A percentile compares a stretch with the other conserved stretches of the same genome.
These are phyloP conservation scores for Orius laevigatus DNA, from an alignment of 1,140 invertebrate genomes.

Conservation along the genomic window DNA sequence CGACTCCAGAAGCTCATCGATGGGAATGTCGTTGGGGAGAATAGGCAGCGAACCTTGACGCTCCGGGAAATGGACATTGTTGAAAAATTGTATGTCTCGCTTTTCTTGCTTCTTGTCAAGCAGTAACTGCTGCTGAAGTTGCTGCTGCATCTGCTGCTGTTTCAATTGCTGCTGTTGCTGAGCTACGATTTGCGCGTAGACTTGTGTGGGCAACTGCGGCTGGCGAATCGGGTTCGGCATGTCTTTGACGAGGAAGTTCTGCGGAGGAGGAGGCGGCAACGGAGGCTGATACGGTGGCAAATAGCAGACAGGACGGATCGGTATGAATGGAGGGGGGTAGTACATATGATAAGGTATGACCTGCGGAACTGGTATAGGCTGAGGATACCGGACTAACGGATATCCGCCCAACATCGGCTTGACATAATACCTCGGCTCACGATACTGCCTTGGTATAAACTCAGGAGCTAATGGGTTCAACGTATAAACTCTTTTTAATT, in stretches of 20 bases:
- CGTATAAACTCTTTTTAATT: constrained; percentile 54
- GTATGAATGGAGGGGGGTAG: constrained; percentile 20
- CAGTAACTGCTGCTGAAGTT: constrained; percentile 13
- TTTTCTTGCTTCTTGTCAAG: constrained; percentile 25
- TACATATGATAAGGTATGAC: neutral
- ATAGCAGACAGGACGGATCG: constrained; percentile 1
- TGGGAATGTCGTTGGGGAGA: constrained; percentile 10
- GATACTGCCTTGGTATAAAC: constrained; percentile 45
- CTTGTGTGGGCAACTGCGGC: neutral
- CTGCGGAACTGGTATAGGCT: neutral
- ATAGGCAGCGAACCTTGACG: constrained; percentile 14
- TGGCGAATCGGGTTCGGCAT: neutral
- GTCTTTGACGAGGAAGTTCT: constrained; percentile 14
- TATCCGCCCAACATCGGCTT: constrained; percentile 1
- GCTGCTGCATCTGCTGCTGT: constrained; percentile 1
- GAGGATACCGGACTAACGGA: neutral
- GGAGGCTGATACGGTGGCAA: neutral
- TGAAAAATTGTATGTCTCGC: constrained; percentile 30
- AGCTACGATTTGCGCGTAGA: constrained; percentile 2
- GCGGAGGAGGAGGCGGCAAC: constrained; percentile 6
- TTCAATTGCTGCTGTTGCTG: neutral
- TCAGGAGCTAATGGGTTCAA: constrained; percentile 70
- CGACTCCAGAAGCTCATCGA: constrained; percentile 10
- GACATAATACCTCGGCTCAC: constrained; percentile 6
- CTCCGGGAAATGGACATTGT: constrained; percentile 35